phyloP scores from a whole-genome alignment of 2,113 vertebrate species.

The Upupa epops region DNA sequence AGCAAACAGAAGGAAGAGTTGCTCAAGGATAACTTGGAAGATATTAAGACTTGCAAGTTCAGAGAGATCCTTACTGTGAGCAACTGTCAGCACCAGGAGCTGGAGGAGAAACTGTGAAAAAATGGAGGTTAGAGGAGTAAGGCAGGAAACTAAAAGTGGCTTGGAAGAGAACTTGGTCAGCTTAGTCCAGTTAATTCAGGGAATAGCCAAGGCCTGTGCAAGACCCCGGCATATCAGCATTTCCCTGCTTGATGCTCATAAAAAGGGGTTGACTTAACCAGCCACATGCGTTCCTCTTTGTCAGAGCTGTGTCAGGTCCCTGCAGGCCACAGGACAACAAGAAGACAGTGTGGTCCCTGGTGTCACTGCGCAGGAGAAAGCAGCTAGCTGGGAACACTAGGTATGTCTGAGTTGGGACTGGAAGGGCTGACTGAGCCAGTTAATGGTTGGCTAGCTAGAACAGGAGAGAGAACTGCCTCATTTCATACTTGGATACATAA shows the following conservation, averaged over 20 bases:
- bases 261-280: background rate
- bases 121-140: background rate
- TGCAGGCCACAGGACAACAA: background rate
- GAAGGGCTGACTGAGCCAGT: background rate
- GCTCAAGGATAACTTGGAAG: background rate
- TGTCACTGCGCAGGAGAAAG: slow-evolving; percentile 24
- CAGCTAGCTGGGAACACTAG: slow-evolving; percentile 17
- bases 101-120: background rate
- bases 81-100: background rate
- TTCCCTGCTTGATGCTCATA: background rate
- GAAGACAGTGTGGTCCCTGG: slow-evolving; percentile 3
- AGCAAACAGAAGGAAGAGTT: background rate
- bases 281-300: background rate
- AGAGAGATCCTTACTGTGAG: background rate
- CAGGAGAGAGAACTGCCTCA: background rate
- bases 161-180: background rate
- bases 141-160: background rate
- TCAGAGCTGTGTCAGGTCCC: background rate
- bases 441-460: background rate
- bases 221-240: background rate
- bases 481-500: background rate
- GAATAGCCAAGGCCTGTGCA: background rate
- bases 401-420: background rate
- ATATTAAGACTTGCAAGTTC: background rate
- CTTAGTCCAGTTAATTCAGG: background rate